Evolutionary conservation across 1,140 invertebrate genomes (phyloP).

Genomic region (Dendroctonus ponderosae): DNA sequence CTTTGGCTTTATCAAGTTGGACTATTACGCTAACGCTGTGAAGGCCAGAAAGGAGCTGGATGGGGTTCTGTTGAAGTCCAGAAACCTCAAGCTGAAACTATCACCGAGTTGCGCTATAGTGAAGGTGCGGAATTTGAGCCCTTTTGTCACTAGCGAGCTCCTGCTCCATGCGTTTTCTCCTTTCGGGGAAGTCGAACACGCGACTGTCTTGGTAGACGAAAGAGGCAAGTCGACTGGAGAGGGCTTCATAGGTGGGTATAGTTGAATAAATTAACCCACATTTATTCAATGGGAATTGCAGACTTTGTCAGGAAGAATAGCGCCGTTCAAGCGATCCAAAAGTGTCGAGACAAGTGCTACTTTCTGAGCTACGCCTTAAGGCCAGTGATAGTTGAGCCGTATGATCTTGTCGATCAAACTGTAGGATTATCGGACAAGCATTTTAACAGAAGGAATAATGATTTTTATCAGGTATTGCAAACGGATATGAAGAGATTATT

Average conservation of each 20-base stretch:
- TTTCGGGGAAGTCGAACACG: conserved; percentile 93
- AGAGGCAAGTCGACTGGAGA: conserved; percentile 91
- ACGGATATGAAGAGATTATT: too few species aligned
- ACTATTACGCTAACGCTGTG: conserved; percentile 93
- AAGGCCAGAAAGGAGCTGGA: conserved; percentile 94
- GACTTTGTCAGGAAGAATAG: conserved; percentile 91
- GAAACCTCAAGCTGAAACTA: conserved; percentile 88
- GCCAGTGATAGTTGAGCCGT: conserved; percentile 86
- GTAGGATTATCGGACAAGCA: conserved; percentile 93
- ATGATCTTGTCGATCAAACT: conserved; percentile 86
- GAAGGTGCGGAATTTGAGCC: conserved; percentile 88
- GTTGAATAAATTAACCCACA: too few species aligned
- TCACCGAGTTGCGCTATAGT: conserved; percentile 91
- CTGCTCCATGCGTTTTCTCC: conserved; percentile 89
- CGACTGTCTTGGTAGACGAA: conserved; percentile 93
- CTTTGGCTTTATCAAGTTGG: conserved; percentile 96
- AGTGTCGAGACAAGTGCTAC: conserved; percentile 90
- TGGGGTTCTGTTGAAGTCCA: conserved; percentile 73
- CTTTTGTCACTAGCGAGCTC: conserved; percentile 93
- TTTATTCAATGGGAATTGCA: too few species aligned
- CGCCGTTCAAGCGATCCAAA: conserved; percentile 81
- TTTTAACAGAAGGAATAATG: conserved; percentile 63
- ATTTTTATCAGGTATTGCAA: too few species aligned
- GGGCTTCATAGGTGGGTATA: conserved; percentile 70
- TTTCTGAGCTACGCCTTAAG: conserved; percentile 86